Conservation (phyloP, 1,140 invertebrate species). For the Sarcophaga bullata region DNA sequence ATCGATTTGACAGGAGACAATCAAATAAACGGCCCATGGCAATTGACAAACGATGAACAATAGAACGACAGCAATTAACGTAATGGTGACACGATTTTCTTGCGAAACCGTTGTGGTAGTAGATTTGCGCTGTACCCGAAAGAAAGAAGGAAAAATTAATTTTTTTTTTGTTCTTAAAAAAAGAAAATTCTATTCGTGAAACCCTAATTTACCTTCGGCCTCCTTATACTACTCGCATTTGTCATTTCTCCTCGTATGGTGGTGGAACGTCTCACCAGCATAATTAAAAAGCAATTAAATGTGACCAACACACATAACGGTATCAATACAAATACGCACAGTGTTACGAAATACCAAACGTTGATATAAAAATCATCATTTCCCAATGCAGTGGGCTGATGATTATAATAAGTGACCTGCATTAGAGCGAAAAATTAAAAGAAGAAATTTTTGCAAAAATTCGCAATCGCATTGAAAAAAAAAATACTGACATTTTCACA, state of each 20-base stretch:
- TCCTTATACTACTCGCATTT: conserved; percentile 64
- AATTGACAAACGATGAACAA: conserved; percentile 80
- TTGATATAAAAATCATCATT: conserved; percentile 70
- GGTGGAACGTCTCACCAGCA: conserved; percentile 72
- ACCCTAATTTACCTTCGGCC: conserved; percentile 52
- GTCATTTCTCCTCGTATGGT: conserved; percentile 70
- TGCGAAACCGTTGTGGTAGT: conserved; percentile 65
- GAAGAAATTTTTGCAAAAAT: not conserved
- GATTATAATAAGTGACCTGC: conserved; percentile 56
- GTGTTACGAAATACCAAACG: conserved; percentile 76
- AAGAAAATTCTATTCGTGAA: not conserved
- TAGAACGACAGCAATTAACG: conserved; percentile 79
- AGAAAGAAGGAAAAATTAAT: conserved; percentile 26
- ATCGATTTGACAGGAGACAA: conserved; percentile 48
- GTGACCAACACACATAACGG: conserved; percentile 75
- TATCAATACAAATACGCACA: conserved; percentile 74
- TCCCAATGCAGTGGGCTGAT: conserved; percentile 62
- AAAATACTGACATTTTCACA: conserved; percentile 12
- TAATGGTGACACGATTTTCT: conserved; percentile 79
- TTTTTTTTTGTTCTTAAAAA: conserved; percentile 15
- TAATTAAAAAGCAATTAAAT: conserved; percentile 80
- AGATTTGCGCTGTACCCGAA: conserved; percentile 47
- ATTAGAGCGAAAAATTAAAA: conserved; percentile 7
- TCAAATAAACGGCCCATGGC: conserved; percentile 70
- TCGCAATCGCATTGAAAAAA: too few species aligned